These are phyloP conservation scores for Lanistes nyassanus DNA, from an alignment of 1,140 invertebrate species.

Conservation along the genomic window DNA sequence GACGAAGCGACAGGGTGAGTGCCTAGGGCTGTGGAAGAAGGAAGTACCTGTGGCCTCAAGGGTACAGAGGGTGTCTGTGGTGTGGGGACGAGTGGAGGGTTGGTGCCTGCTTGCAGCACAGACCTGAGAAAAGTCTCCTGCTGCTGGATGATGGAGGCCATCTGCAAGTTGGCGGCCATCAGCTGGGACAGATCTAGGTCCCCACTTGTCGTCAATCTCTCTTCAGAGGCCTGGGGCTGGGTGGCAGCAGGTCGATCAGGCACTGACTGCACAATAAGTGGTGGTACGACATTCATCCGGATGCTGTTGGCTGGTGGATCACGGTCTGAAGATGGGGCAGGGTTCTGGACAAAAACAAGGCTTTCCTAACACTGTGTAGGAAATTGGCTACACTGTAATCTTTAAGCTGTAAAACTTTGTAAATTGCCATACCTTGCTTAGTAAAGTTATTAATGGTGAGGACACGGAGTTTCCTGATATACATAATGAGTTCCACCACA, in stretches of 20 bases:
- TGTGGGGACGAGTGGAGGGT: no score
- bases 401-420: neutral
- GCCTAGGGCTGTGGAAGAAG: no score
- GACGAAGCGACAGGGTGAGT: no score
- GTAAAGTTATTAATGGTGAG: no score
- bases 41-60: no score
- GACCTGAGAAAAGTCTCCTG: slow-evolving; percentile 11
- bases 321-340: neutral
- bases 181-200: neutral
- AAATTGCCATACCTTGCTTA: neutral
- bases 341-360: neutral
- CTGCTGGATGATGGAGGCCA: slow-evolving; percentile 7
- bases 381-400: neutral
- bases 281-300: slow-evolving; percentile 9
- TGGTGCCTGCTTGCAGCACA: neutral
- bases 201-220: neutral
- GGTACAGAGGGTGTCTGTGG: no score
- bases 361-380: no score
- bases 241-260: no score
- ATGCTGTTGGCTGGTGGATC: neutral
- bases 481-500: no score
- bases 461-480: no score
- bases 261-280: neutral
- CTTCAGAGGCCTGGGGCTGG: neutral
- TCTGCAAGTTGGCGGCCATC: neutral